Evolutionary conservation across 1,140 invertebrate species (phyloP).

Genomic region (Drosophila malerkotliana): DNA sequence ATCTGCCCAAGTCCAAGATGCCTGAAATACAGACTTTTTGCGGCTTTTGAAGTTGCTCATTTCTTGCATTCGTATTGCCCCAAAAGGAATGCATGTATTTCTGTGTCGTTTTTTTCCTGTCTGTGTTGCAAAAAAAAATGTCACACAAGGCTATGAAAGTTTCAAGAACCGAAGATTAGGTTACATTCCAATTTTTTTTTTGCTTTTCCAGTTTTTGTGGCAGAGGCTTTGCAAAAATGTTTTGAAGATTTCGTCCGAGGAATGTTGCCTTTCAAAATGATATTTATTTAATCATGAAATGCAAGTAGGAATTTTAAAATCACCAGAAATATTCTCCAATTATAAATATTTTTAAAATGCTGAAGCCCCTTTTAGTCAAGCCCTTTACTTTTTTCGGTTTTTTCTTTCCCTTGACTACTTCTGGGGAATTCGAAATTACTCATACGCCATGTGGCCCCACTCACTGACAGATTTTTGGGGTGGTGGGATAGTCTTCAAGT

Average conservation of each 20-base stretch:
- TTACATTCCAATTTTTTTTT: conserved; percentile 63
- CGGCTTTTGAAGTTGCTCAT: conserved; percentile 36
- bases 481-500: conserved; percentile 2
- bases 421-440: conserved; percentile 66
- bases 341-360: too few relatives aligned
- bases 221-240: conserved; percentile 18
- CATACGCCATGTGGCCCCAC: conserved; percentile 68
- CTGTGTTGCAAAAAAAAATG: conserved; percentile 50
- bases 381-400: not conserved
- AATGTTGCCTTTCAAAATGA: not conserved
- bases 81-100: conserved; percentile 15
- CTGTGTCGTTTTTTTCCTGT: not conserved
- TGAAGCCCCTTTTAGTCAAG: not conserved
- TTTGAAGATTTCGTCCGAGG: not conserved
- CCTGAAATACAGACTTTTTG: conserved; percentile 40
- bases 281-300: not conserved
- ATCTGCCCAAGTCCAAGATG: conserved; percentile 35
- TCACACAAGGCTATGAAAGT: conserved; percentile 69
- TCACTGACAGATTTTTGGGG: not conserved
- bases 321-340: too few relatives aligned
- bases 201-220: conserved; percentile 5
- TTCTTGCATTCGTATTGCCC: conserved; percentile 37
- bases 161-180: conserved; percentile 61
- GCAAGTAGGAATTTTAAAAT: too few relatives aligned
- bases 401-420: conserved; percentile 22